Evolutionary conservation across 2,113 vertebrate genomes (phyloP).

Genomic region (Astatoreochromis straeleni): DNA sequence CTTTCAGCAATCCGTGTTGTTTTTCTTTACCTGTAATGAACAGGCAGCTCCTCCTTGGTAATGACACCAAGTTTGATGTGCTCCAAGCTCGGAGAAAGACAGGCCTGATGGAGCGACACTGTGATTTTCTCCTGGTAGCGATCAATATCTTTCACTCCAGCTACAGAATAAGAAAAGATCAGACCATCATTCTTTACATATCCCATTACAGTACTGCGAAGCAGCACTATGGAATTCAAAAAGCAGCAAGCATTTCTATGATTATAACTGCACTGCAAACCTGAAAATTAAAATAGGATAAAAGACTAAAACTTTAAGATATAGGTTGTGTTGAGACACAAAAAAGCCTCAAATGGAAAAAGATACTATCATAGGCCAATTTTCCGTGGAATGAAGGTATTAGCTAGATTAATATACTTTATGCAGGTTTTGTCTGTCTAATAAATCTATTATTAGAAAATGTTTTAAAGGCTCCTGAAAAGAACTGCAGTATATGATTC

Average conservation of each 20-base stretch:
- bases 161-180: slow-evolving; percentile 50
- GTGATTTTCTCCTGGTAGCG: slow-evolving; percentile 93
- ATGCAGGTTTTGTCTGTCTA: neutral
- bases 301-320: neutral
- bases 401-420: neutral
- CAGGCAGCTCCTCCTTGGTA: slow-evolving; percentile 84
- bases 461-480: neutral
- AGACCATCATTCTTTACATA: neutral
- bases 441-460: neutral
- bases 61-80: slow-evolving; percentile 87
- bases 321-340: neutral
- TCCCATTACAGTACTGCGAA: neutral
- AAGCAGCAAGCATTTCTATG: neutral
- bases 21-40: slow-evolving; percentile 82
- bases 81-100: slow-evolving; percentile 74
- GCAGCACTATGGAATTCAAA: neutral
- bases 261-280: neutral
- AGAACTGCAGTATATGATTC: neutral
- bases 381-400: neutral
- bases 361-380: neutral
- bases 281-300: neutral
- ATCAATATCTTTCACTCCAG: slow-evolving; percentile 91
- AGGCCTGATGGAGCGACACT: slow-evolving; percentile 80
- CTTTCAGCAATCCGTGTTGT: neutral
- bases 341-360: neutral